phyloP scores from a whole-genome alignment of 2,888 invertebrate species.

The Encarsia formosa region DNA sequence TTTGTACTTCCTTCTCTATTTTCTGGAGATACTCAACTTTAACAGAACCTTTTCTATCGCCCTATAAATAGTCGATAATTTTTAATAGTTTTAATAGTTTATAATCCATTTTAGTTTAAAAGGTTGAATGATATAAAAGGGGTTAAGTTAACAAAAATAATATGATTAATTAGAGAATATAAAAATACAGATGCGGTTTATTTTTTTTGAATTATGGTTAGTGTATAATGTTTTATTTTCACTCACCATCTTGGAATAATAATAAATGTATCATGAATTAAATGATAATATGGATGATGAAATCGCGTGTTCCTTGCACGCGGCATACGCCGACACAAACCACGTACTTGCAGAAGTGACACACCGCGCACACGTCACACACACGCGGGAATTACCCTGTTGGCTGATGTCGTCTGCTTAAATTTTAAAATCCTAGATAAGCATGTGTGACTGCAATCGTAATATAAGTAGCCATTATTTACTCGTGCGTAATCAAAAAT shows the following conservation, averaged over 20 bases:
- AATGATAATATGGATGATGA: conserved; percentile 1
- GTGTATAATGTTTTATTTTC: neutral
- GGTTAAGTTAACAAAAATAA: neutral
- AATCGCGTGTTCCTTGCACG: conserved; percentile 7
- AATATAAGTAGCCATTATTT: too few species aligned
- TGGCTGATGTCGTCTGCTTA: too few species aligned
- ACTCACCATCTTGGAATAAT: conserved; percentile 8
- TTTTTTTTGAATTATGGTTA: neutral
- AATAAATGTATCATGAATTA: neutral
- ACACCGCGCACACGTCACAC: too few species aligned
- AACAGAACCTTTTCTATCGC: conserved; percentile 87
- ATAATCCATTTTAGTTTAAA: neutral
- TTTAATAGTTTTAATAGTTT: neutral
- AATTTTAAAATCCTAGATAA: too few species aligned
- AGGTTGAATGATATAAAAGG: neutral
- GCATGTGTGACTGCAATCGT: too few species aligned
- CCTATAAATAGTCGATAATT: conserved; percentile 4
- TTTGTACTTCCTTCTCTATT: conserved; percentile 83
- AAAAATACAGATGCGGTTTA: neutral
- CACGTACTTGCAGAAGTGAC: too few species aligned
- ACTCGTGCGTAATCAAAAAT: too few species aligned
- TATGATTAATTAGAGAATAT: neutral
- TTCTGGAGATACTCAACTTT: conserved; percentile 90
- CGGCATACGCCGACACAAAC: too few species aligned
- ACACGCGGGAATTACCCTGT: too few species aligned